These are phyloP conservation scores for Oligia latruncula DNA, from an alignment of 2,888 invertebrate genomes.

Conservation along the genomic window DNA sequence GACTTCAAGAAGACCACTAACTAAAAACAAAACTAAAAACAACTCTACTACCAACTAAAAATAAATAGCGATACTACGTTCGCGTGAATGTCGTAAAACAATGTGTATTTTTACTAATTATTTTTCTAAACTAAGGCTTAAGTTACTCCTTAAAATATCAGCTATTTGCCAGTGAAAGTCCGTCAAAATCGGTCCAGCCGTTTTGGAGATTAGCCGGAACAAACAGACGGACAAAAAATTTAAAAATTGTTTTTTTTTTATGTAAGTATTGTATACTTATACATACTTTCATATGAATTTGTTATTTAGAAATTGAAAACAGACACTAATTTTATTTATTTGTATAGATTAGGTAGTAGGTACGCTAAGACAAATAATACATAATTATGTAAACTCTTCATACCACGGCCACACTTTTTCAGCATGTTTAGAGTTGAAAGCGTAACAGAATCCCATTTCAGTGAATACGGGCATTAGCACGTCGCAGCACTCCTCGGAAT, in stretches of 20 bases:
- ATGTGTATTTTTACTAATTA: too few species aligned
- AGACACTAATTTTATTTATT: background rate
- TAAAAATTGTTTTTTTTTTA: background rate
- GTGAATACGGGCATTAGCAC: slow-evolving; percentile 93
- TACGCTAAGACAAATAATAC: background rate
- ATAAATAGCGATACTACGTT: background rate
- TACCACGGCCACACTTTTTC: slow-evolving; percentile 90
- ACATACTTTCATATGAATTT: too few species aligned
- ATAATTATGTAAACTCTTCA: slow-evolving; percentile 1
- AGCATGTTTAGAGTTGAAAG: slow-evolving; percentile 92
- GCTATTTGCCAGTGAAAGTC: too few species aligned
- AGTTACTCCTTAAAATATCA: too few species aligned
- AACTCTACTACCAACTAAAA: too few species aligned
- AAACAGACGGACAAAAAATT: background rate
- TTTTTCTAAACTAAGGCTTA: too few species aligned
- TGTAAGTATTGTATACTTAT: too few species aligned
- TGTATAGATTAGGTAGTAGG: too few species aligned
- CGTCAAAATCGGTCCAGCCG: background rate
- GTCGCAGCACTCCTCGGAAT: slow-evolving; percentile 91
- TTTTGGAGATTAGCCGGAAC: background rate
- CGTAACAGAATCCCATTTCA: slow-evolving; percentile 93
- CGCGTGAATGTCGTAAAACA: too few species aligned
- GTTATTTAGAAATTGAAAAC: too few species aligned
- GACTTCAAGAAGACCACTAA: background rate
- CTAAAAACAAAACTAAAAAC: too few species aligned